Percentiles rank a stretch among this genome's conserved stretches.
These are phyloP conservation scores for Trissolcus brochymenae DNA, from an alignment of 2,888 invertebrate species.

Conservation along the genomic window DNA sequence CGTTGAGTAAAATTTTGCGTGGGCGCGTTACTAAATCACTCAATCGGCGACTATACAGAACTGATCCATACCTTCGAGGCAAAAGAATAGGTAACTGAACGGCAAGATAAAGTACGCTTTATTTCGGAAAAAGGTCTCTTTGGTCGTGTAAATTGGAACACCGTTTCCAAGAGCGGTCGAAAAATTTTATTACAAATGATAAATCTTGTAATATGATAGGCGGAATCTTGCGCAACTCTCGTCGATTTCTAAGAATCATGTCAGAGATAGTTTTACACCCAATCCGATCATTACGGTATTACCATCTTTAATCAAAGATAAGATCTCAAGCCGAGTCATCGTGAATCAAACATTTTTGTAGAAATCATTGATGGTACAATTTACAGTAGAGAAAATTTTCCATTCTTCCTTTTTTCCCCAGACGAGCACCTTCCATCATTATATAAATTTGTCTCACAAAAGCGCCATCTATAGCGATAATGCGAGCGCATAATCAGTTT, in stretches of 20 bases:
- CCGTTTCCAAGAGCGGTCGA: conserved; percentile 15
- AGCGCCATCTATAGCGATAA: neutral
- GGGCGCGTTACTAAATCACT: conserved; percentile 26
- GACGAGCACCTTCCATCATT: no score
- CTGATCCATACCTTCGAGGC: neutral
- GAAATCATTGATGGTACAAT: no score
- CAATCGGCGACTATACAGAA: neutral
- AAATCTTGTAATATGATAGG: conserved; percentile 55
- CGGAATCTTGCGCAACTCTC: conserved; percentile 26
- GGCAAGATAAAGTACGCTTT: neutral
- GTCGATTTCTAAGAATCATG: conserved; percentile 18
- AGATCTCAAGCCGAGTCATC: no score
- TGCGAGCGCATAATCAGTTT: no score
- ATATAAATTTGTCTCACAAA: no score
- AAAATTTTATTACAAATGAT: conserved; percentile 53
- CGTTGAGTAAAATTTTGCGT: conserved; percentile 10
- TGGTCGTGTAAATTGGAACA: conserved; percentile 6
- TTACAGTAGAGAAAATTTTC: no score
- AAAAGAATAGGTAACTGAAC: neutral
- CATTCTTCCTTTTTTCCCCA: no score
- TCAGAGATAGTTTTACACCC: no score
- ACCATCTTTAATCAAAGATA: no score
- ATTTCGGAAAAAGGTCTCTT: neutral
- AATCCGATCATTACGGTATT: no score
- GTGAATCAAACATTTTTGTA: no score